Base-by-base conservation (phyloP, 1,140 invertebrate species). In the Orussus abietinus region DNA sequence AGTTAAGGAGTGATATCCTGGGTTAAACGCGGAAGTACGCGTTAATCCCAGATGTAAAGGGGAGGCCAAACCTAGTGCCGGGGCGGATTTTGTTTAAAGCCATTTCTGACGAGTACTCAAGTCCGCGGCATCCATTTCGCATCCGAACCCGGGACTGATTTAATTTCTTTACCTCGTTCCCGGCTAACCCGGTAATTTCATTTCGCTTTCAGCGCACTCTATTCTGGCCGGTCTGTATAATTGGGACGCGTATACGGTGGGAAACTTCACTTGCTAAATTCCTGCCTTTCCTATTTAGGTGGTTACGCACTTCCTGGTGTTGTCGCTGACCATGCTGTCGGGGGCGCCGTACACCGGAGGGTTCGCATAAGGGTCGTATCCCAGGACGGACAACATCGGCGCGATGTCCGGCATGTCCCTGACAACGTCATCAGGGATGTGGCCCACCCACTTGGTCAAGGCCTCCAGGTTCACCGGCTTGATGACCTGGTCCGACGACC, bases 401-500 rank as follows among this genome's bases (percentile, higher is more conserved):
- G 93, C 93, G 49, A 96, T 83, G 45, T 85, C 82, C 2, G 86
- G 83, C 90, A 96, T 94, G 63, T 96, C 89, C 46, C 78, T 77
- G 20, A 93, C 80, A 15, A 96, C 92, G 70, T 97, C 92, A 14
- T 82, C 78, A 14, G 94, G 94, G 62, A 98, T 86, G 51, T 87
- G 78, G 22, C 90, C 92, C 22, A 96, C 94, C 96, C 96, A 99
- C 75, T 96, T 97, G 47, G 85, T 85, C 32, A 99, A 74, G 5
- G 96, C 96, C 72, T 98, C 94, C 43, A 94, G 73, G 77, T 98
- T 98, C 9, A 99, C 87, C 4, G 96, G 94, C 67, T 97, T 97
- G 63, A 98, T 92, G 36, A 99, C 95, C 79, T 99, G 96, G 77
- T 99, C 96, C 45, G 93, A 96, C 10, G 95, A 98, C 40, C 94